Conservation (phyloP, 2,797 vertebrate genomes). For the Bothrops alternatus region DNA sequence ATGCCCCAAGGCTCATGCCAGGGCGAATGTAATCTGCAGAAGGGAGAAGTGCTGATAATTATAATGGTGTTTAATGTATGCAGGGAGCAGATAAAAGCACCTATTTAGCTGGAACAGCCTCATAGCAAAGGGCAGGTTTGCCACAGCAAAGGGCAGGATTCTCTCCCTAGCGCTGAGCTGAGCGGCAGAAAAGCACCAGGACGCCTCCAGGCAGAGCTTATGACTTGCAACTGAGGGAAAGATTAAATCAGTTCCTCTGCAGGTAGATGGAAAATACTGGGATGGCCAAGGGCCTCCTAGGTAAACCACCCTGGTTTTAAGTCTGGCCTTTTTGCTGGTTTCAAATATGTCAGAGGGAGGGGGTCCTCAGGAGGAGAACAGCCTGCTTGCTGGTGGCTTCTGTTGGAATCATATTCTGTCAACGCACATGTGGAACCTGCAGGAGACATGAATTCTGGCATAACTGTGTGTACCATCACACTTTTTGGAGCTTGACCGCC, state of each 20-base stretch:
- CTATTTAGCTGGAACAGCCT: slow-evolving; percentile 67
- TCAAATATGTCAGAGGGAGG: neutral
- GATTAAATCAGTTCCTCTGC: neutral
- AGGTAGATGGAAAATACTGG: neutral
- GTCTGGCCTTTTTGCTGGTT: too few species aligned
- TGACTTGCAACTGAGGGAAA: neutral
- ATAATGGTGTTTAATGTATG: slow-evolving; percentile 77
- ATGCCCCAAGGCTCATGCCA: slow-evolving; percentile 68
- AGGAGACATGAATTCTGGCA: neutral
- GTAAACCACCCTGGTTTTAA: too few species aligned
- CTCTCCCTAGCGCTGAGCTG: neutral
- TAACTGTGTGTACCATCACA: neutral
- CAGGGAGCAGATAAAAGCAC: slow-evolving; percentile 72
- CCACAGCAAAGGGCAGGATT: slow-evolving; percentile 16
- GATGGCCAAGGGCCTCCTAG: neutral
- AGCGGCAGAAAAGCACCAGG: neutral
- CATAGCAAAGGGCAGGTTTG: slow-evolving; percentile 61
- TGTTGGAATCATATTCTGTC: too few species aligned
- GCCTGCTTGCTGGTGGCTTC: neutral
- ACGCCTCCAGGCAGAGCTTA: neutral
- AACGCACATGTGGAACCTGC: neutral
- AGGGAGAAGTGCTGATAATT: slow-evolving; percentile 75
- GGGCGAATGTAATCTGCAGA: slow-evolving; percentile 68
- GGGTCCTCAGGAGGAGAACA: neutral
- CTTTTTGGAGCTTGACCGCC: neutral